Conservation (phyloP, 2,113 vertebrate species). For the Chitala chitala region DNA sequence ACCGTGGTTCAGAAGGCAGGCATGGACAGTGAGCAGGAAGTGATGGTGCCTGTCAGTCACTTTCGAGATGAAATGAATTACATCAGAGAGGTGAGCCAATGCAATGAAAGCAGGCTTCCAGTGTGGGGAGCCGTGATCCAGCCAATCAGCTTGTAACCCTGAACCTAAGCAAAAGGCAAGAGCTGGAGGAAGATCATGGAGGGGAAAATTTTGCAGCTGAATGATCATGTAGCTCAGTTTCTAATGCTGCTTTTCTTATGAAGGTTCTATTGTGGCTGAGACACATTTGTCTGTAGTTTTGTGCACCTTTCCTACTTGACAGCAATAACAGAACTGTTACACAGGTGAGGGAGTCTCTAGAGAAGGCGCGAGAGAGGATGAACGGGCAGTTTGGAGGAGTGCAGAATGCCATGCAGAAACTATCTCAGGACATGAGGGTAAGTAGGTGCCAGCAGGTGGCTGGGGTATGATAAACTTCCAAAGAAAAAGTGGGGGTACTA, state of each 20-base stretch:
- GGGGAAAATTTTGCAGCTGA: slow-evolving; percentile 25
- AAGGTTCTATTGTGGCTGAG: not conserved
- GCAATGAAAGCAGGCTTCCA: not conserved
- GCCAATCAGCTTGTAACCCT: not conserved
- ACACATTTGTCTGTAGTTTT: not conserved
- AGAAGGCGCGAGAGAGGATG: slow-evolving; percentile 89
- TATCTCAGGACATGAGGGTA: slow-evolving; percentile 82
- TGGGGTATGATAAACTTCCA: not conserved
- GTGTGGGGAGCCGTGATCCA: not conserved
- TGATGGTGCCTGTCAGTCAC: slow-evolving; percentile 86
- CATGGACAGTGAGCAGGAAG: slow-evolving; percentile 76
- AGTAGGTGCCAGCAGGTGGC: slow-evolving; percentile 32
- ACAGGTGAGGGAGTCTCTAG: slow-evolving; percentile 89
- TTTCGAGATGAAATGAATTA: slow-evolving; percentile 94
- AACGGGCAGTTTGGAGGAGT: slow-evolving; percentile 90
- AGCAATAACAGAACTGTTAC: not conserved
- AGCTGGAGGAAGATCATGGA: slow-evolving; percentile 69
- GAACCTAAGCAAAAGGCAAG: too few species aligned
- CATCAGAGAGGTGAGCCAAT: slow-evolving; percentile 83
- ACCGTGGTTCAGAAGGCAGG: slow-evolving; percentile 79
- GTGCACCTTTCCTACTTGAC: not conserved
- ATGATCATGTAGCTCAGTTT: not conserved
- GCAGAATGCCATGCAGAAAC: slow-evolving; percentile 84
- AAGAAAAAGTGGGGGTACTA: not conserved
- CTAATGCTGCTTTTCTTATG: too few species aligned